These are phyloP conservation scores for Agelastica alni DNA, from an alignment of 2,888 invertebrate species.

Conservation along the genomic window DNA sequence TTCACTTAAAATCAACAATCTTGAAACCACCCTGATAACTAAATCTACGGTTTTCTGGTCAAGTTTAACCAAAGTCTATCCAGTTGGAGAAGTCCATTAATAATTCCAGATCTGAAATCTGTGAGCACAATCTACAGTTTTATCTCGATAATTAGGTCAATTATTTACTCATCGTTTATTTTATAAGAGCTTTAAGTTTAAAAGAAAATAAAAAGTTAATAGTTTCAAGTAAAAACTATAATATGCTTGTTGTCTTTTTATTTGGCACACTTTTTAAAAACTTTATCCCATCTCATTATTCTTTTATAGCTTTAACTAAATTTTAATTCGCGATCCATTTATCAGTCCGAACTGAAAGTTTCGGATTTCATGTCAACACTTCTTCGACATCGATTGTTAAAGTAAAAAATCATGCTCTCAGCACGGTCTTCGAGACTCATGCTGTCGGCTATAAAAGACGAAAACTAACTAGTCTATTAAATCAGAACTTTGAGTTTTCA, in stretches of 20 bases:
- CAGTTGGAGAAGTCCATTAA: constrained; percentile 43
- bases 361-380: constrained; percentile 11
- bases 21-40: constrained; percentile 28
- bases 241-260: too few species aligned
- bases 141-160: constrained; percentile 20
- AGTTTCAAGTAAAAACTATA: too few species aligned
- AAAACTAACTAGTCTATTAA: constrained; percentile 27
- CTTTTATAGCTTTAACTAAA: not conserved
- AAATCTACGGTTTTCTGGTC: constrained; percentile 34
- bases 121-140: constrained; percentile 38
- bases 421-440: constrained; percentile 14
- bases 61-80: constrained; percentile 37
- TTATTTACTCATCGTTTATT: constrained; percentile 25
- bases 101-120: constrained; percentile 44
- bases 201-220: too few species aligned
- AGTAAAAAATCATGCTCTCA: constrained; percentile 28
- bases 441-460: constrained; percentile 21
- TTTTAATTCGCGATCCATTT: constrained; percentile 4
- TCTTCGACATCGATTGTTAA: constrained; percentile 3
- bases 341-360: constrained; percentile 8
- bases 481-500: constrained; percentile 17
- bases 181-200: too few species aligned
- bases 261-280: too few species aligned
- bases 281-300: not conserved
- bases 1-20: too few species aligned